Evolutionary conservation across 2,113 vertebrate species (phyloP).

Genomic region (Myiozetetes cayanensis): DNA sequence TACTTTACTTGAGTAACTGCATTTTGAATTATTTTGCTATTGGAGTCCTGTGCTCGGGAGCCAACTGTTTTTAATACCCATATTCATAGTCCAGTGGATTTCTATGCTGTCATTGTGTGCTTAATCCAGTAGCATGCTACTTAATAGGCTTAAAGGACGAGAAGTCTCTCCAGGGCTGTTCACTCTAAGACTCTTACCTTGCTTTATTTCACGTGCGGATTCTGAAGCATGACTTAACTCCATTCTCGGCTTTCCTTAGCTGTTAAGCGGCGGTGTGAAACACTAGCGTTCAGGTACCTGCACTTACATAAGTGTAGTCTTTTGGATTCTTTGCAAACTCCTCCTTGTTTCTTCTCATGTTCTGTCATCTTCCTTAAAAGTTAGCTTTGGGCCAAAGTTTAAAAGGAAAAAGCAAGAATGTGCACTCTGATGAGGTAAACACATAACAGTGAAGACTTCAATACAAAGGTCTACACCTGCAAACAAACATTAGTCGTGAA

Average conservation of each 20-base stretch:
- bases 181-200: constrained; percentile 53
- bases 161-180: constrained; percentile 60
- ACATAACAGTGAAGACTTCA: constrained; percentile 60
- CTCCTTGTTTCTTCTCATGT: constrained; percentile 47
- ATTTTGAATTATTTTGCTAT: constrained; percentile 73
- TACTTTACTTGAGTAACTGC: constrained; percentile 74
- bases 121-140: constrained; percentile 67
- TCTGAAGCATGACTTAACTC: constrained; percentile 48
- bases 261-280: constrained; percentile 36
- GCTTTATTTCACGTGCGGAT: constrained; percentile 39
- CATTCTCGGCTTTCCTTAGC: constrained; percentile 20
- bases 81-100: constrained; percentile 72
- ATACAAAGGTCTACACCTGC: constrained; percentile 69
- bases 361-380: constrained; percentile 67
- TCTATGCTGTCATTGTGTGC: constrained; percentile 68
- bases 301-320: constrained; percentile 26
- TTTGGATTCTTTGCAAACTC: constrained; percentile 43
- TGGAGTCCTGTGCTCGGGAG: constrained; percentile 74
- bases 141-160: constrained; percentile 64
- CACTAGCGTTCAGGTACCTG: constrained; percentile 21
- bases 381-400: constrained; percentile 79
- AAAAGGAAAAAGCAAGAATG: constrained; percentile 44
- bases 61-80: constrained; percentile 73
- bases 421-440: constrained; percentile 67
- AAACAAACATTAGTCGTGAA: constrained; percentile 82